phyloP scores from a whole-genome alignment of 1,140 invertebrate genomes.

The Aphidius gifuensis region DNA sequence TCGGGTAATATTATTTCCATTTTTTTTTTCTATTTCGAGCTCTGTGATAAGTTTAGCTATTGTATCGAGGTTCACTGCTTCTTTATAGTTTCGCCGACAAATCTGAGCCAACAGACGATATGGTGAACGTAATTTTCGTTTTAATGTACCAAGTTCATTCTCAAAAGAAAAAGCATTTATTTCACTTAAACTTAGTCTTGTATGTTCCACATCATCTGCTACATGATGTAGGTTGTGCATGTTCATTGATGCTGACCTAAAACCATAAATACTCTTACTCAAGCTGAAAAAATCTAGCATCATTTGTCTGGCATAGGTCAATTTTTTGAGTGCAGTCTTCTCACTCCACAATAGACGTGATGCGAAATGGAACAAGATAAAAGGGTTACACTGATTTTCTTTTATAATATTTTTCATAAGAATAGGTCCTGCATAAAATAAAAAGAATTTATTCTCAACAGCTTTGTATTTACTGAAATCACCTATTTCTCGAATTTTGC shows the following conservation, averaged over 20 bases:
- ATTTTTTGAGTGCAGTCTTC: background rate
- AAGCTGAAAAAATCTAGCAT: background rate
- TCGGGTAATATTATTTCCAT: background rate
- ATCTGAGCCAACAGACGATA: constrained; percentile 11
- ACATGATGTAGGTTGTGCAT: constrained; percentile 5
- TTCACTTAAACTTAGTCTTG: constrained; percentile 8
- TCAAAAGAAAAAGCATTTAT: constrained; percentile 20
- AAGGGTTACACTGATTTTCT: background rate
- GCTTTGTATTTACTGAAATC: constrained; percentile 27
- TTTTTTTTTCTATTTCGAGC: background rate
- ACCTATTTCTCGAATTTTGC: constrained; percentile 21
- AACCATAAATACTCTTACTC: constrained; percentile 4
- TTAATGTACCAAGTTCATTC: constrained; percentile 10
- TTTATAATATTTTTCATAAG: constrained; percentile 8
- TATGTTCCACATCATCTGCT: constrained; percentile 14
- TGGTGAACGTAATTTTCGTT: background rate
- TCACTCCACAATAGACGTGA: background rate
- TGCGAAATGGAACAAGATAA: constrained; percentile 6
- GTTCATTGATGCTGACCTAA: background rate
- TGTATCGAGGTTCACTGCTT: background rate
- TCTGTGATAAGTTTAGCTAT: background rate
- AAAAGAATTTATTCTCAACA: constrained; percentile 29
- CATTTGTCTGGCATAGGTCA: background rate
- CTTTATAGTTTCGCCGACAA: constrained; percentile 6
- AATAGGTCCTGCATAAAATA: constrained; percentile 29